A percentile compares a stretch with the other conserved stretches of the same genome.
Conservation (phyloP, 2,797 vertebrate genomes). For the Paratrypauchen microcephalus region DNA sequence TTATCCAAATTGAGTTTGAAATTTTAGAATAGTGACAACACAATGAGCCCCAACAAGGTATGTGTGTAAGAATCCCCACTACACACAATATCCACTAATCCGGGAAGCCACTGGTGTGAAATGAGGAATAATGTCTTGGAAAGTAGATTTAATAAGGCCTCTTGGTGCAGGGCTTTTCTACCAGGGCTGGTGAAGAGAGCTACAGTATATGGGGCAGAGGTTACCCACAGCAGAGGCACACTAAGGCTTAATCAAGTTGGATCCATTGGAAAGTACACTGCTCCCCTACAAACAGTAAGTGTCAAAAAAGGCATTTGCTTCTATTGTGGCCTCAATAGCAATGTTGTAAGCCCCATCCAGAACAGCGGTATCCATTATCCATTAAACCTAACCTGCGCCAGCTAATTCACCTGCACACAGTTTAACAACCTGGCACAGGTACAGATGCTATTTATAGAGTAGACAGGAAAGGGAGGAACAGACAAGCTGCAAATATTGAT, state of each 20-base stretch:
- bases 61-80: conserved; percentile 11
- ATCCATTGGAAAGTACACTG: conserved; percentile 19
- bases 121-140: conserved; percentile 21
- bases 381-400: conserved; percentile 11
- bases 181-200: conserved; percentile 15
- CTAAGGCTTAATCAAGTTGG: conserved; percentile 23
- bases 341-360: conserved; percentile 21
- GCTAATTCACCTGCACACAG: conserved; percentile 32
- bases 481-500: conserved; percentile 69
- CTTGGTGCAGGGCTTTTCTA: conserved; percentile 24
- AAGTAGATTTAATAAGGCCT: conserved; percentile 39
- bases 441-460: conserved; percentile 69
- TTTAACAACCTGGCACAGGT: conserved; percentile 40
- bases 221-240: conserved; percentile 1
- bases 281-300: conserved; percentile 10
- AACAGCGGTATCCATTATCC: conserved; percentile 11
- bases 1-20: too few relatives aligned
- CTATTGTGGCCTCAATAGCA: not conserved
- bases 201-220: conserved; percentile 16
- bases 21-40: too few relatives aligned
- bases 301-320: conserved; percentile 18
- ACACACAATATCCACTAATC: conserved; percentile 8
- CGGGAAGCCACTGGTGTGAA: conserved; percentile 12
- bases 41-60: not conserved
- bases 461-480: conserved; percentile 37